phyloP scores from a whole-genome alignment of 2,888 invertebrate species.

The Gastracanthus pulcherrimus region DNA sequence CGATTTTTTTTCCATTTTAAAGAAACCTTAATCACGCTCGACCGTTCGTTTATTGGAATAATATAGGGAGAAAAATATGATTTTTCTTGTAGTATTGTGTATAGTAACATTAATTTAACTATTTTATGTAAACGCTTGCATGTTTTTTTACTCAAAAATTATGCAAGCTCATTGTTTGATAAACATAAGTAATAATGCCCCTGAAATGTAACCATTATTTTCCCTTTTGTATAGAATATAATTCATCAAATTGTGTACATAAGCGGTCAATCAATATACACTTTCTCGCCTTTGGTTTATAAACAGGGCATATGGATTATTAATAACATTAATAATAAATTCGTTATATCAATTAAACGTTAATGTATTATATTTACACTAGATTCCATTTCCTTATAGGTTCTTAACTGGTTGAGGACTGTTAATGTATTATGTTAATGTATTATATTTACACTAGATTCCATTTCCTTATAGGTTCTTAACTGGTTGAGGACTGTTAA shows the following conservation, averaged over 20 bases:
- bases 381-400: not conserved
- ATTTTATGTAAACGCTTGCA: constrained; percentile 12
- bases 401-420: too few species aligned
- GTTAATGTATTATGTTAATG: too few species aligned
- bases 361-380: constrained; percentile 2
- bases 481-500: too few species aligned
- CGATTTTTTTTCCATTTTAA: not conserved
- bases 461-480: too few species aligned
- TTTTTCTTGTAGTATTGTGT: constrained; percentile 35
- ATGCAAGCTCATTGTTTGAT: not conserved
- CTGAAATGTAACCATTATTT: constrained; percentile 22
- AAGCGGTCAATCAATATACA: constrained; percentile 31
- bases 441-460: constrained; percentile 5
- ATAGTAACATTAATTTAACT: constrained; percentile 11
- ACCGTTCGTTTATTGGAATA: not conserved
- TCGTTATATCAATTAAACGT: constrained; percentile 21
- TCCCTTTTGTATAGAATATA: constrained; percentile 25
- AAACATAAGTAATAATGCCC: not conserved
- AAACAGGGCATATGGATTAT: constrained; percentile 26
- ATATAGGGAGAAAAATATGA: not conserved
- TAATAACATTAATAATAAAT: constrained; percentile 47
- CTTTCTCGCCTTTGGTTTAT: constrained; percentile 33
- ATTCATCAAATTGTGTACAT: constrained; percentile 39
- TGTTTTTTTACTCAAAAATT: constrained; percentile 26
- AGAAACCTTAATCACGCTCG: not conserved